Evolutionary conservation across 1,140 invertebrate genomes (phyloP), one percentile per base, ranked within the genome.

Genomic region (Drosophila melanica): DNA sequence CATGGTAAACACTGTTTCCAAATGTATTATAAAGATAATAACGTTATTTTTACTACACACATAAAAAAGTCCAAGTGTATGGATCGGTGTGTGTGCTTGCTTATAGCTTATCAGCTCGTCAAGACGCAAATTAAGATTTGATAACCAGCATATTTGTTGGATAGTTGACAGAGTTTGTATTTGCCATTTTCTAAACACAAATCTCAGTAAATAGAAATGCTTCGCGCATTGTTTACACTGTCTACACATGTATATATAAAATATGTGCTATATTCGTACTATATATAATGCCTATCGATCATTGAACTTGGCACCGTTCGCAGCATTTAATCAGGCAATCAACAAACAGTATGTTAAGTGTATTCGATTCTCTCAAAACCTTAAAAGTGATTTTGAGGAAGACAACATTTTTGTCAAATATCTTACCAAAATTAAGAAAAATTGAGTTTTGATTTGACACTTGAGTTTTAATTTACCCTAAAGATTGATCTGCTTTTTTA

Each of bases 291-390:
- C 20, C 53, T 70, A 85, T 85, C 81, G 81, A 85, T 18, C 81
- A 62, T 85, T 85, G 81, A 85, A 85, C 81, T 80, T 73, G 63
- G 37, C 53, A 42, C 20, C 2, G 53, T 18, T 27, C 18, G 23
- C 41, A 30, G 41, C 55, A 23, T 44, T 44, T 58, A 33, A 33
- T 45, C 23, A 44, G 30, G 10, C 39, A 44, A 12, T 33, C 39
- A n/a, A 44, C 41, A 45, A 58, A n/a, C 45, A 57, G 42, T 57
- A 42, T 18, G 18, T 57, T 16, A 8, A 42, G 39, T 20, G 33
- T 51, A n/a, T 27, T 51, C n/a, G 51, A 18, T 18, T 18, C 18
- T 18, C 18, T 18, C 18, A 18, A 18, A 18, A 18, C 18, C 18
- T 18, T 18, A 18, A 18, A 18, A 18, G 18, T 18, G 18, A 18